These are phyloP conservation scores for Steinernema feltiae DNA, from an alignment of 1,140 invertebrate species.

Conservation along the genomic window DNA sequence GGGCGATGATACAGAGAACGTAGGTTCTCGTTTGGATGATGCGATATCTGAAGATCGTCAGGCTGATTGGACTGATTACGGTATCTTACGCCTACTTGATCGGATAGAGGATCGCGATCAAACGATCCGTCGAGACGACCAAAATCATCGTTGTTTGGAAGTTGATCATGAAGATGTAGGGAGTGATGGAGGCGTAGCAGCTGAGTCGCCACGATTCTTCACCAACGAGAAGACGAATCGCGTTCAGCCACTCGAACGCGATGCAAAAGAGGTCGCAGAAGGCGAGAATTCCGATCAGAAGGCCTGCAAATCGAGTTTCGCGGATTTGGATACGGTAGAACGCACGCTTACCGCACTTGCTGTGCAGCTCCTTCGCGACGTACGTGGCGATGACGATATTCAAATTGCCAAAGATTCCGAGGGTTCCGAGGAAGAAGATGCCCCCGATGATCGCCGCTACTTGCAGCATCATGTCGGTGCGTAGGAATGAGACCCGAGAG, in stretches of 20 bases:
- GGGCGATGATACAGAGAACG: background rate
- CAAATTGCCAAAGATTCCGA: background rate
- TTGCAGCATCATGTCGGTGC: slow-evolving; percentile 4
- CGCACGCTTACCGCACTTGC: background rate
- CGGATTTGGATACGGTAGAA: background rate
- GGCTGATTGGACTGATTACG: background rate
- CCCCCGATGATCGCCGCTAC: background rate
- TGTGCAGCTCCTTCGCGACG: background rate
- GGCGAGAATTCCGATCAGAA: background rate
- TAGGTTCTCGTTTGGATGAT: background rate
- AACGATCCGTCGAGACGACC: background rate
- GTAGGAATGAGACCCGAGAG: background rate
- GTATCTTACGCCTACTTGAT: background rate
- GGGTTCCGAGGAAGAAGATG: background rate
- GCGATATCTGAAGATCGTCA: background rate
- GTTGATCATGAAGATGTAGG: slow-evolving; percentile 5
- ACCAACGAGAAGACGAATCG: background rate
- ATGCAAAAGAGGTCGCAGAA: slow-evolving; percentile 9
- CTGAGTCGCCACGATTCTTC: background rate
- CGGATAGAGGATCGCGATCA: background rate
- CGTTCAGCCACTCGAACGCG: background rate
- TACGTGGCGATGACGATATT: background rate
- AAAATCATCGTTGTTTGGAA: background rate
- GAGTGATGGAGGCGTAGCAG: background rate
- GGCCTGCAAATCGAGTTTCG: background rate